Conservation (phyloP, 2,797 vertebrate genomes). For the Notamacropus eugenii region DNA sequence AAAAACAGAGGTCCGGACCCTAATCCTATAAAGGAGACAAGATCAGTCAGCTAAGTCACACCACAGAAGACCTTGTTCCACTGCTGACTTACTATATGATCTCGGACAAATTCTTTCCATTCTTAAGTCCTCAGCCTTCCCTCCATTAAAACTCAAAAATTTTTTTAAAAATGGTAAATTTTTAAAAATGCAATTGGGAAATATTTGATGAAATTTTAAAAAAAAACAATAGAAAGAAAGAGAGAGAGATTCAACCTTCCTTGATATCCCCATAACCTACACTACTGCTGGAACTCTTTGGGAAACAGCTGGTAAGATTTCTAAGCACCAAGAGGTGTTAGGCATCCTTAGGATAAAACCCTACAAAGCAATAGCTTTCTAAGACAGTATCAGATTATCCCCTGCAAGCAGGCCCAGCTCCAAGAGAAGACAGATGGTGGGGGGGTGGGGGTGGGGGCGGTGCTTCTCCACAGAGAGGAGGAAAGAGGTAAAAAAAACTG, state of each 20-base stretch:
- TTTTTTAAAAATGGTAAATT: not conserved
- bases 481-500: slow-evolving; percentile 19
- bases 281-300: not conserved
- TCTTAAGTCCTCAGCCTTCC: not conserved
- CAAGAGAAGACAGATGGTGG: not conserved
- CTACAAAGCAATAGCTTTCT: not conserved
- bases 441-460: not conserved
- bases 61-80: slow-evolving; percentile 23
- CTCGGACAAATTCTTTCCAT: not conserved
- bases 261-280: not conserved
- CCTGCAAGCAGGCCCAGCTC: not conserved
- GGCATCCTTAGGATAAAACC: not conserved
- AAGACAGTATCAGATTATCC: not conserved
- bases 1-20: not conserved
- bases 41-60: slow-evolving; percentile 18
- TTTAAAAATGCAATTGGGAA: not conserved
- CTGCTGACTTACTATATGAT: not conserved
- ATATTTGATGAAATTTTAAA: not conserved
- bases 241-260: not conserved
- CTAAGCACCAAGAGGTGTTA: not conserved
- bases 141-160: not conserved
- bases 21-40: not conserved
- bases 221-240: not conserved
- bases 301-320: not conserved
- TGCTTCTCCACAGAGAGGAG: not conserved